Percentiles rank a stretch among this genome's conserved stretches.
Evolutionary conservation across 2,797 vertebrate species (phyloP).

Genomic region (Echiichthys vipera): DNA sequence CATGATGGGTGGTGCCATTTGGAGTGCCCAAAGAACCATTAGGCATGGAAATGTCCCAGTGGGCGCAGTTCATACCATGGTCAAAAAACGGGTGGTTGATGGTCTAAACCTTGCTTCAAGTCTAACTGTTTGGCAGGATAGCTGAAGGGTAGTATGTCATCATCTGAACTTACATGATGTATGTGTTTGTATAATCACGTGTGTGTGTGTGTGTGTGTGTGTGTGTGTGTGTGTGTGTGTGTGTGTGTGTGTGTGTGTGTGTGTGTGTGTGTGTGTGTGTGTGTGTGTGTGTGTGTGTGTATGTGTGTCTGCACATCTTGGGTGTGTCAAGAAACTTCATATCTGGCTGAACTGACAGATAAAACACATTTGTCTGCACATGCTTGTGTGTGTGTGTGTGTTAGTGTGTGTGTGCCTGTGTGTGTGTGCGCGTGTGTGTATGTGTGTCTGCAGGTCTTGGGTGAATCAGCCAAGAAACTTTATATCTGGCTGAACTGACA

Average conservation of each 20-base stretch:
- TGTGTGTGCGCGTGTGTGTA: constrained; percentile 1
- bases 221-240: background rate
- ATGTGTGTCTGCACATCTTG: background rate
- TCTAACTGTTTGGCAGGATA: too few species aligned
- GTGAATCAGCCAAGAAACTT: constrained; percentile 17
- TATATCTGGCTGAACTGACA: constrained; percentile 42
- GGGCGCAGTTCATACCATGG: too few species aligned
- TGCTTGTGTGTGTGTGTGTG: constrained; percentile 2
- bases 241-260: background rate
- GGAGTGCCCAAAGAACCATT: too few species aligned
- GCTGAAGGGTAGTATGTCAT: background rate
- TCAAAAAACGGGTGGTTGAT: too few species aligned
- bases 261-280: background rate
- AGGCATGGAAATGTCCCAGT: too few species aligned
- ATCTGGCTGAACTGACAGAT: constrained; percentile 47
- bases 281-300: background rate
- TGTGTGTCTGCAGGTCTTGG: background rate
- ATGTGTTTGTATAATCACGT: background rate
- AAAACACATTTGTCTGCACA: constrained; percentile 27
- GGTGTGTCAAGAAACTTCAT: constrained; percentile 18
- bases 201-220: background rate
- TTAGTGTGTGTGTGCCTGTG: constrained; percentile 5
- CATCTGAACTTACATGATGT: background rate
- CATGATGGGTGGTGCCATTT: too few species aligned
- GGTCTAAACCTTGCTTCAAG: too few species aligned